A percentile compares a stretch with the other conserved stretches of the same genome.
Evolutionary conservation across 2,113 vertebrate species (phyloP).

Genomic region (Oreochromis tanganicae): DNA sequence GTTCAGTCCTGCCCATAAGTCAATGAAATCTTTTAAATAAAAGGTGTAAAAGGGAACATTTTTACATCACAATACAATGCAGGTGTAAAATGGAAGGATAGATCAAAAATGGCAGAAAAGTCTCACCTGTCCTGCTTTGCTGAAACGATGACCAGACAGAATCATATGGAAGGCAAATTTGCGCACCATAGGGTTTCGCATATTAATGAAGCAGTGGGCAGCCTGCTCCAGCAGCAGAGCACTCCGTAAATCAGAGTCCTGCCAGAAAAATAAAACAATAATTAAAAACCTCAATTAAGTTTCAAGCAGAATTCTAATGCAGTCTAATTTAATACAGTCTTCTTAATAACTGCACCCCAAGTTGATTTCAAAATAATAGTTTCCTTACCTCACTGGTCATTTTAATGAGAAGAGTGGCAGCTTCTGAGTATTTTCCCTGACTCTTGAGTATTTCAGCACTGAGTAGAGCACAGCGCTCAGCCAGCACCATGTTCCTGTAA

Average conservation of each 20-base stretch:
- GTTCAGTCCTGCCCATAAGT: neutral
- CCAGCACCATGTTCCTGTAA: conserved; percentile 88
- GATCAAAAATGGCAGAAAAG: neutral
- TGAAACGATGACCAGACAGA: conserved; percentile 93
- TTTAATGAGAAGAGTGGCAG: conserved; percentile 92
- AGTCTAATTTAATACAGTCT: neutral
- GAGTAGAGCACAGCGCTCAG: conserved; percentile 92
- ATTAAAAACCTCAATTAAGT: neutral
- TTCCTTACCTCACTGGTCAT: conserved; percentile 92
- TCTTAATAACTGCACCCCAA: neutral
- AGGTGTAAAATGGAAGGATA: neutral
- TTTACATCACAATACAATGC: neutral
- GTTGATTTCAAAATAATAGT: neutral
- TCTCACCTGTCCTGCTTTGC: conserved; percentile 94
- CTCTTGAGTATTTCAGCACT: conserved; percentile 97
- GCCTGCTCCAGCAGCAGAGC: conserved; percentile 95
- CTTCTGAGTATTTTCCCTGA: conserved; percentile 93
- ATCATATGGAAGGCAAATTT: conserved; percentile 99
- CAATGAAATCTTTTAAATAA: neutral
- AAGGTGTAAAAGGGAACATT: neutral
- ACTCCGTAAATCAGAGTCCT: conserved; percentile 97
- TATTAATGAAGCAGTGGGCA: conserved; percentile 96
- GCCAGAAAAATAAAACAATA: neutral
- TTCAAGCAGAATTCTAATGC: neutral
- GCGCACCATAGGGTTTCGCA: conserved; percentile 95